phyloP scores from a whole-genome alignment of 1,140 invertebrate species.

The silkworm (Bombyx mori) region ASM3026992v2 NC_085130.1:11478001-11478500 shows the following conservation, averaged over 20 bases:
- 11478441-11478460: constrained; percentile 45
- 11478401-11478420: constrained; percentile 58
- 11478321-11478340: constrained; percentile 26
- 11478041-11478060: constrained; percentile 49
- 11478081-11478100: constrained; percentile 53
- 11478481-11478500: constrained; percentile 50
- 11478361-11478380: constrained; percentile 40
- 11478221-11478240: constrained; percentile 55
- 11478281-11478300: constrained; percentile 29
- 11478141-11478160: constrained; percentile 42
- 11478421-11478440: constrained; percentile 57
- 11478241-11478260: constrained; percentile 32
- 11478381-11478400: constrained; percentile 42
- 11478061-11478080: constrained; percentile 50
- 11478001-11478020: constrained; percentile 55
- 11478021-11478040: constrained; percentile 50
- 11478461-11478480: constrained; percentile 38
- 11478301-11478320: constrained; percentile 30
- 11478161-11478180: constrained; percentile 51
- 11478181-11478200: constrained; percentile 52
- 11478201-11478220: constrained; percentile 56
- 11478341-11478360: constrained; percentile 35
- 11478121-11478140: constrained; percentile 44
- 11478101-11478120: constrained; percentile 50
- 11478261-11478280: constrained; percentile 33